These are phyloP conservation scores for Lathronympha strigana DNA, from an alignment of 2,888 invertebrate species.

Conservation along the genomic window DNA sequence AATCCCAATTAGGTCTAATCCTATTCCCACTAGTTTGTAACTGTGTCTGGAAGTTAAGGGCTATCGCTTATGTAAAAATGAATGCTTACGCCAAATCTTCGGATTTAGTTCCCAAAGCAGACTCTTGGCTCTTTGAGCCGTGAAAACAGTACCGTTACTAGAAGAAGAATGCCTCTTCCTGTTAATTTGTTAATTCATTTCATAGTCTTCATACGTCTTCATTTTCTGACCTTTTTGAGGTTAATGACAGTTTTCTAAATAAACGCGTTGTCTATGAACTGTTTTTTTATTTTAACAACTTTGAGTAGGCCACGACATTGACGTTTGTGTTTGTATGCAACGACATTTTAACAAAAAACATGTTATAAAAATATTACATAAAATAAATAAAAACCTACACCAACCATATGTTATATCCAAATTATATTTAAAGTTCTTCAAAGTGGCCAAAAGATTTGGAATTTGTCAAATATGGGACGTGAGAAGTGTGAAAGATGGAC, in stretches of 20 bases:
- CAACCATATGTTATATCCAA: conserved; percentile 42
- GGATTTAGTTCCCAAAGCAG: no score
- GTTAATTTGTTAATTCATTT: neutral
- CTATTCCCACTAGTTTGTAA: no score
- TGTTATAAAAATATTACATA: conserved; percentile 20
- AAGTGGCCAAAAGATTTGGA: conserved; percentile 70
- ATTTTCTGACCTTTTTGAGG: no score
- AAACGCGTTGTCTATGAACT: conserved; percentile 10
- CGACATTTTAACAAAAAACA: conserved; percentile 16
- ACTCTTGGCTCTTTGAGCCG: no score
- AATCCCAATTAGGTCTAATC: no score
- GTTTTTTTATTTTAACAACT: conserved; percentile 6
- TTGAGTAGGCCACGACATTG: conserved; percentile 33
- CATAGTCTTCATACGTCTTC: no score
- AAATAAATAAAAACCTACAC: conserved; percentile 1
- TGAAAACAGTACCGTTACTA: no score
- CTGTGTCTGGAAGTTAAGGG: no score
- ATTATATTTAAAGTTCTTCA: conserved; percentile 56
- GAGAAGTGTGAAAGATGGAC: conserved; percentile 72
- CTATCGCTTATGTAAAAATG: no score
- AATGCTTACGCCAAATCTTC: no score
- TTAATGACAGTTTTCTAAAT: neutral
- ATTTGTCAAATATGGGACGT: conserved; percentile 77
- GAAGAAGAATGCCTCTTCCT: neutral
- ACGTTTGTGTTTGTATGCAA: conserved; percentile 4